Base-by-base conservation (phyloP, 2,113 vertebrate genomes). In the Menidia beryllina region DNA sequence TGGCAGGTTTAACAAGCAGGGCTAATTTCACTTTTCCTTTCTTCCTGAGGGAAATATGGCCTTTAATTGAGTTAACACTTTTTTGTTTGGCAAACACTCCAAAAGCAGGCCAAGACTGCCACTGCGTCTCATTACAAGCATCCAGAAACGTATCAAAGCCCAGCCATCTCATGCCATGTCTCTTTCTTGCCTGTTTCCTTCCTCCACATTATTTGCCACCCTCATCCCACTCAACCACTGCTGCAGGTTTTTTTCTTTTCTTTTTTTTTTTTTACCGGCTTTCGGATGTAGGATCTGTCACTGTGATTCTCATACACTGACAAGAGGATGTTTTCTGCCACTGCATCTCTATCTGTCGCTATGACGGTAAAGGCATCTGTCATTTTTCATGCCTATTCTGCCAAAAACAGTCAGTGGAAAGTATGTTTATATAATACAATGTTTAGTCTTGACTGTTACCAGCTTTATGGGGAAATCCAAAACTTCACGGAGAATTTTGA, bases 1-100 rank as follows among this genome's bases (percentile, higher is more conserved):
- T 93, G 81, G 88, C 90, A 93, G 90, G 85, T 92, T 92, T 92
- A 93, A 92, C 85, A 89, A 88, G 90, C 91, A 89, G 81, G 90
- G 88, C 86, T 91, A 72, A 90, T 92, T 91, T 92, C 86, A 90
- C 85, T 86, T 90, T 90, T 75, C 72, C 38, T 11, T 75, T 88
- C 87, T 89, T 92, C 91, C 89, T 72, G 78, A 72, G 88, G 89
- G 90, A 91, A 91, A 91, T 90, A 69, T 88, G 85, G 78, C 85
- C 75, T 89, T 89, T 91, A 93, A 93, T 93, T 92, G 91, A 88
- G 89, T 92, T 86, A 84, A 85, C 71, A 81, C 81, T 87, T 88
- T 90, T 83, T 92, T 87, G n/a, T n/a, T 92, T 91, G 91, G 84
- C 82, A 91, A 91, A 91, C 89, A 89, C 49, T 88, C 73, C 63